These are phyloP conservation scores for Ostrea edulis DNA, from an alignment of 1,140 invertebrate species.

Conservation along the genomic window DNA sequence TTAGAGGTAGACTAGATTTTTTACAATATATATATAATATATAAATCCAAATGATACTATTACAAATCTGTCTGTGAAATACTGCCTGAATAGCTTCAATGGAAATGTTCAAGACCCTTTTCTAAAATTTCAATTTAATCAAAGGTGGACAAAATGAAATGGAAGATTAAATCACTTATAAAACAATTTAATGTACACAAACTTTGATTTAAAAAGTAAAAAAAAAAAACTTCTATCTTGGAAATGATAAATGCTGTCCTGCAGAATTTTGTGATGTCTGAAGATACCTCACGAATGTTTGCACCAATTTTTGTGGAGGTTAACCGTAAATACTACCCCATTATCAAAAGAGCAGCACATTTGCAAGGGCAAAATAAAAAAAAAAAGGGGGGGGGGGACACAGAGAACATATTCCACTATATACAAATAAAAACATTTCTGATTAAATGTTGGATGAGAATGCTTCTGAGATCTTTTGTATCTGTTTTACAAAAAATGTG, in stretches of 20 bases:
- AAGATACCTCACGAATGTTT: background rate
- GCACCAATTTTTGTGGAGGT: slow-evolving; percentile 28
- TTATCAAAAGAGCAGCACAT: slow-evolving; percentile 36
- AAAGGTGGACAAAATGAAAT: background rate
- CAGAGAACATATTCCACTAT: slow-evolving; percentile 14
- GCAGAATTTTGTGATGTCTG: background rate
- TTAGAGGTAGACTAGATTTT: slow-evolving; percentile 39
- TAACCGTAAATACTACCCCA: background rate
- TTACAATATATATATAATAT: slow-evolving; percentile 37
- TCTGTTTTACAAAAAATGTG: background rate
- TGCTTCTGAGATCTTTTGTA: slow-evolving; percentile 25
- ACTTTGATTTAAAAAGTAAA: slow-evolving; percentile 8
- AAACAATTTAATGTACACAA: background rate
- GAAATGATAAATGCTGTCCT: slow-evolving; percentile 8
- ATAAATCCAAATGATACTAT: slow-evolving; percentile 33
- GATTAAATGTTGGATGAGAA: slow-evolving; percentile 32
- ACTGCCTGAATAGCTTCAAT: slow-evolving; percentile 34
- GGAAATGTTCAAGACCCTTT: slow-evolving; percentile 30
- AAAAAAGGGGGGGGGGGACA: background rate
- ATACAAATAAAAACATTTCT: slow-evolving; percentile 16
- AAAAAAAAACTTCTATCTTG: background rate
- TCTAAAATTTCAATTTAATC: background rate
- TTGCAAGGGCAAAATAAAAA: slow-evolving; percentile 19
- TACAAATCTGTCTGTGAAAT: slow-evolving; percentile 21
- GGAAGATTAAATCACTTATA: background rate